Conservation (phyloP, 2,113 vertebrate species). For the Potamarius usumacintae region DNA sequence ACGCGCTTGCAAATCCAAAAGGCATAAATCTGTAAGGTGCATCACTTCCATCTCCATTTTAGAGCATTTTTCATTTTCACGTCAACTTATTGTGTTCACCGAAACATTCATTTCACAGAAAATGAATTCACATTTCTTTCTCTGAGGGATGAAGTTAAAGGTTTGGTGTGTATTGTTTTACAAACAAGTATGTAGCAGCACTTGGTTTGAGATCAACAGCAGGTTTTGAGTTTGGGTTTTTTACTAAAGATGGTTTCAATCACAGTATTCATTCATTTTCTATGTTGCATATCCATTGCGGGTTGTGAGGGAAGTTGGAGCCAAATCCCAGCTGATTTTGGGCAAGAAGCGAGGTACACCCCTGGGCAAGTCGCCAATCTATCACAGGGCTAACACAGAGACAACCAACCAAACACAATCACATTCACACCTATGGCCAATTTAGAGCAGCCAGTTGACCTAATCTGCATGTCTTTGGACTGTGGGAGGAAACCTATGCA, state of each 20-base stretch:
- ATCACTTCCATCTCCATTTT: constrained; percentile 14
- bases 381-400: too few species aligned
- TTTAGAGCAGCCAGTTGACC: too few species aligned
- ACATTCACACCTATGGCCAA: too few species aligned
- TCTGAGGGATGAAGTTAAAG: not conserved
- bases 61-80: not conserved
- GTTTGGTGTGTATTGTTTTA: not conserved
- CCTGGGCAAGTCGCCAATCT: too few species aligned
- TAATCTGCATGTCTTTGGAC: too few species aligned
- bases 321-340: too few species aligned
- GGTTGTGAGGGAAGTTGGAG: too few species aligned
- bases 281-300: too few species aligned
- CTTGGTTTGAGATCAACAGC: not conserved
- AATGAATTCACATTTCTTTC: not conserved
- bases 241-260: not conserved
- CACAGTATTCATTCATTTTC: too few species aligned
- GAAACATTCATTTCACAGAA: constrained; percentile 17
- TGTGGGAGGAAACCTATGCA: too few species aligned
- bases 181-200: not conserved
- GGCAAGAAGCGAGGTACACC: too few species aligned
- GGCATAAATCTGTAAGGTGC: constrained; percentile 38
- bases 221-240: not conserved
- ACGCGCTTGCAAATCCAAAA: constrained; percentile 23
- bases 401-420: too few species aligned
- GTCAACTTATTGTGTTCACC: constrained; percentile 8